Percentiles rank a stretch among this genome's conserved stretches.
These are phyloP conservation scores for Pteropus rufus DNA, from an alignment of 2,797 vertebrate species.

Conservation along the genomic window DNA sequence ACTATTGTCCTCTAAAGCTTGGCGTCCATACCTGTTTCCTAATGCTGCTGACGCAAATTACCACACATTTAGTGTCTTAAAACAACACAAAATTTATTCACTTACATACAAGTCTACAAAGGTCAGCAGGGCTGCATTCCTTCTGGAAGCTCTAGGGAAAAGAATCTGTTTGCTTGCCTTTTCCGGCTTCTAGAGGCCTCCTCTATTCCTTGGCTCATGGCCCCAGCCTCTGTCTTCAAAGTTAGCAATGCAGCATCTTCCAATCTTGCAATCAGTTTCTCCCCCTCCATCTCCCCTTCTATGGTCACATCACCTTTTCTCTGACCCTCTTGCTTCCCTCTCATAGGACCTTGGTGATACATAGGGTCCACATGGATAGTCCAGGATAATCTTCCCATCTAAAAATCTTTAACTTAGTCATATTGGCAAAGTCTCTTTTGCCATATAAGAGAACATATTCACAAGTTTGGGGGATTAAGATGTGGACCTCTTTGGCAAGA, in stretches of 20 bases:
- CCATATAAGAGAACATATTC: neutral
- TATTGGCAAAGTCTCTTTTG: neutral
- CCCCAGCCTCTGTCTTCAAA: neutral
- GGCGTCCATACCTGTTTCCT: neutral
- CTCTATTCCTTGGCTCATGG: neutral
- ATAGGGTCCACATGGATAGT: neutral
- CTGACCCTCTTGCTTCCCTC: neutral
- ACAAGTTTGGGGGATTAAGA: neutral
- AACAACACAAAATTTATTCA: neutral
- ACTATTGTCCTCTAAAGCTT: neutral
- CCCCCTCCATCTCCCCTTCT: no score
- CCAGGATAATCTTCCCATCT: neutral
- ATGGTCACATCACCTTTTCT: neutral
- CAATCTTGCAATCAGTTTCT: rapidly evolving
- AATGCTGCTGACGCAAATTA: neutral
- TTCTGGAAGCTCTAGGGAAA: neutral
- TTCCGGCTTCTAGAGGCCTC: neutral
- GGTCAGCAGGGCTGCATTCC: neutral
- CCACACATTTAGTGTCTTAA: neutral
- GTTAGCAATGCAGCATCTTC: neutral
- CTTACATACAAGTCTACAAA: neutral
- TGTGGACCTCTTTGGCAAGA: neutral
- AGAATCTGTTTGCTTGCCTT: neutral
- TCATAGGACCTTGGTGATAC: neutral
- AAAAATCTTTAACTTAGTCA: neutral